phyloP scores from a whole-genome alignment of 2,113 vertebrate species.

The Calidris pygmaea region DNA sequence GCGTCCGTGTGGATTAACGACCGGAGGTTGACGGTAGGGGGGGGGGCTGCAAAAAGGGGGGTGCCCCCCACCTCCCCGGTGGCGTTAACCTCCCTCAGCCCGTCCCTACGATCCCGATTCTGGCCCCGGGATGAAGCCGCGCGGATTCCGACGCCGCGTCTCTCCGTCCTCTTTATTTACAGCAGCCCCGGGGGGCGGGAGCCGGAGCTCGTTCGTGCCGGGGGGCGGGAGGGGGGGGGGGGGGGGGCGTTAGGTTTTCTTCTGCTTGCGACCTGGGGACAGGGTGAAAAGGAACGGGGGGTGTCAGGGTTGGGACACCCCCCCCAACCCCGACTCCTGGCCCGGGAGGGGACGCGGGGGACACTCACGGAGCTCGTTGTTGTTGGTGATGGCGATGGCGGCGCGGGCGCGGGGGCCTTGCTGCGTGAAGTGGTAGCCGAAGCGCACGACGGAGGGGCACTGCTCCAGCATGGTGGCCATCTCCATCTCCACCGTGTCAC shows the following conservation, averaged over 20 bases:
- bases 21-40: too few species aligned
- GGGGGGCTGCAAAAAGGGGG: not conserved
- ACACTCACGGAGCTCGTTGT: slow-evolving; percentile 90
- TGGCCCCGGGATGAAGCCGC: rapidly evolving
- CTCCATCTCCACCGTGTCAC: slow-evolving; percentile 93
- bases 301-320: rapidly evolving
- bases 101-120: not conserved
- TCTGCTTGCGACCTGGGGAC: slow-evolving; percentile 74
- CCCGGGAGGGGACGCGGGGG: rapidly evolving
- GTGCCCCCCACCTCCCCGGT: not conserved
- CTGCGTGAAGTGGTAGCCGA: slow-evolving; percentile 95
- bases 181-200: rapidly evolving
- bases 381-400: slow-evolving; percentile 88
- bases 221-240: not conserved
- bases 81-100: not conserved
- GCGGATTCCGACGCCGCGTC: rapidly evolving
- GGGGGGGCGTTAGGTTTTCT: slow-evolving; percentile 47
- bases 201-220: too few species aligned
- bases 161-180: not conserved
- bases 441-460: slow-evolving; percentile 86
- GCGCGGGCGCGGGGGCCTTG: slow-evolving; percentile 92
- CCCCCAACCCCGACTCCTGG: too few species aligned
- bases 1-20: rapidly evolving
- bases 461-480: slow-evolving; percentile 92
- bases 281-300: too few species aligned